A percentile compares a stretch with the other conserved stretches of the same genome.
phyloP scores from a whole-genome alignment of 2,888 invertebrate species.

The Spodoptera picta region DNA sequence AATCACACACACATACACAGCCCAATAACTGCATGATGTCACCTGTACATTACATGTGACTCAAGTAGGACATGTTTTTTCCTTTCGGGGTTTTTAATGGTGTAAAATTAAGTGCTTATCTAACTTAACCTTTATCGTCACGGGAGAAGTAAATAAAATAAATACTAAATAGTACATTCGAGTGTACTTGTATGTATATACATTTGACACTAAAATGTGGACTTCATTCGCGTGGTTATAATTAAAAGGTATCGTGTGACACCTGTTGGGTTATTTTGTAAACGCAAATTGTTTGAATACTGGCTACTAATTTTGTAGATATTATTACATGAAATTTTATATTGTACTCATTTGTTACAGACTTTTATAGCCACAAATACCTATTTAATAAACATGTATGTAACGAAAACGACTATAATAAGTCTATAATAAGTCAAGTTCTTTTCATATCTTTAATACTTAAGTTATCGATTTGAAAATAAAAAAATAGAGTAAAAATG shows the following conservation, averaged over 20 bases:
- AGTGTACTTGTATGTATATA: background rate
- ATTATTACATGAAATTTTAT: no score
- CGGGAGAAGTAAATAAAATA: background rate
- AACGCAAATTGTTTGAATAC: background rate
- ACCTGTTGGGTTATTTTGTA: background rate
- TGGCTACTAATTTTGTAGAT: no score
- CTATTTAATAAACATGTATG: no score
- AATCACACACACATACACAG: slow-evolving; percentile 57
- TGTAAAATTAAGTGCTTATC: slow-evolving; percentile 20
- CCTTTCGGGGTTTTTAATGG: slow-evolving; percentile 37
- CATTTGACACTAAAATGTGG: slow-evolving; percentile 11
- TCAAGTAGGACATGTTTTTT: slow-evolving; percentile 54
- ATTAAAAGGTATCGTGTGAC: slow-evolving; percentile 12
- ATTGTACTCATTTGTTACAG: no score
- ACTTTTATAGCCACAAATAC: no score
- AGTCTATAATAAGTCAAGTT: no score
- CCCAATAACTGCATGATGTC: slow-evolving; percentile 68
- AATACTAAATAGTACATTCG: background rate
- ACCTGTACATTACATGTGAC: slow-evolving; percentile 58
- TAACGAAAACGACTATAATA: no score
- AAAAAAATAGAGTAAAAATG: no score
- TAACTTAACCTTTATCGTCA: slow-evolving; percentile 6
- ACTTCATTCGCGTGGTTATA: slow-evolving; percentile 13
- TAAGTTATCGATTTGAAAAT: no score
- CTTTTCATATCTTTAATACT: no score